Conservation (phyloP, 2,888 invertebrate genomes). For the Caenorhabditis zanzibari region DNA sequence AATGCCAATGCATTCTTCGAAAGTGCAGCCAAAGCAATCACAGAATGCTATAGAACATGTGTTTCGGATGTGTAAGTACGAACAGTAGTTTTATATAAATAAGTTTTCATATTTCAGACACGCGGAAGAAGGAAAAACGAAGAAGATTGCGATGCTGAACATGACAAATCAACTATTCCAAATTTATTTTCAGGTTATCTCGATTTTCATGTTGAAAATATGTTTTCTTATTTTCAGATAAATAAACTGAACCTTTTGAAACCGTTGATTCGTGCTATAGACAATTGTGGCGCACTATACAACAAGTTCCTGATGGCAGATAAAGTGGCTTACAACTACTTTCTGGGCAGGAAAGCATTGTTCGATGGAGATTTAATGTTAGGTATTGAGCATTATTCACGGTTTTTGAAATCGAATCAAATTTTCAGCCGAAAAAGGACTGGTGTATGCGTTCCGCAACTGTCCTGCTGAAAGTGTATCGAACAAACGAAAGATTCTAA, state of each 20-base stretch:
- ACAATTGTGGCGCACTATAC: conserved; percentile 91
- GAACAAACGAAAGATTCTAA: conserved; percentile 94
- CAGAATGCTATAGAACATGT: conserved; percentile 81
- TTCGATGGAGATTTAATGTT: conserved; percentile 96
- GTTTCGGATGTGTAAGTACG: conserved; percentile 77
- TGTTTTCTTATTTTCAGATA: conserved; percentile 84
- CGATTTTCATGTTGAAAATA: too few species aligned
- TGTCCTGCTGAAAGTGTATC: conserved; percentile 89
- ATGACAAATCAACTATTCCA: conserved; percentile 98
- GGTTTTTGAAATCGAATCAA: background rate
- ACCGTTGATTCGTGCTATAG: conserved; percentile 96
- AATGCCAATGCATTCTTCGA: conserved; percentile 75
- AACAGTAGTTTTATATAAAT: background rate
- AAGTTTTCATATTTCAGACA: conserved; percentile 87
- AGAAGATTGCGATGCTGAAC: conserved; percentile 95
- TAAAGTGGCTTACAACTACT: conserved; percentile 95
- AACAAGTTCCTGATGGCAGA: conserved; percentile 93
- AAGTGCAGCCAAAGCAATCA: conserved; percentile 76
- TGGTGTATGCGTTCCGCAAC: conserved; percentile 94
- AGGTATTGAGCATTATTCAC: conserved; percentile 84
- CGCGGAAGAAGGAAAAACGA: conserved; percentile 93
- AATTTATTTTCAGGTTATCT: conserved; percentile 92
- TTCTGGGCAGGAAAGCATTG: conserved; percentile 97
- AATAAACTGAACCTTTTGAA: conserved; percentile 87
- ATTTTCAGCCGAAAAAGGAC: conserved; percentile 90